Evolutionary conservation across 2,797 vertebrate species (phyloP), one percentile per base, ranked within the genome.

Genomic region (Gadopsis bispinosus): DNA sequence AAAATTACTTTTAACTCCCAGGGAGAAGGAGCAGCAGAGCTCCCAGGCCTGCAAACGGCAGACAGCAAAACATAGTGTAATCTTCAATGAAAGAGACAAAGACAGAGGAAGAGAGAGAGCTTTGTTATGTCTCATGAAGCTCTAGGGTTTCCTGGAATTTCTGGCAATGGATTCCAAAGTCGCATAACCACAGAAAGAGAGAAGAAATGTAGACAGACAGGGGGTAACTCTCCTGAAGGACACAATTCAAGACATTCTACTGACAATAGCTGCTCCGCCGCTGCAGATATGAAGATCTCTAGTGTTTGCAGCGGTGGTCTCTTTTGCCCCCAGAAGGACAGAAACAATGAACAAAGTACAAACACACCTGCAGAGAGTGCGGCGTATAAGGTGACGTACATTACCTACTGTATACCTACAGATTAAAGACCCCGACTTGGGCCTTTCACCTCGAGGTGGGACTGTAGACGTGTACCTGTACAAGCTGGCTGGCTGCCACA

Each of bases 81-180:
- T 84, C 80, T 77, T 69, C 68, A 79, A 67, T 78, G 87, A 64
- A 74, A 76, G 83, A 87, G 75, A 83, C 81, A 75, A 86, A 86
- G 76, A 72, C 72, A 20, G 77, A 83, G 82, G 78, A 86, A 88
- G 82, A 87, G 88, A 88, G 83, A 63, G 80, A 84, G 85, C 90
- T 92, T 93, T 92, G 91, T 94, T 93, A 85, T 89, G 89, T 91
- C 91, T 93, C 83, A 75, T 87, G 86, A 88, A 89, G 89, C 92
- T 93, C 88, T 87, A 89, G 83, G 86, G 89, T 92, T 93, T 92
- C 89, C 87, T 93, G 91, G 85, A 92, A 93, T 93, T 90, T 89
- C 78, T 93, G 92, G 88, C 89, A 90, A 70, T 29, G 75, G 79
- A 73, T 83, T 74, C 84, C 69, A 51, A 84, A 89, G 83, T 91